Conservation (phyloP, 2,113 vertebrate species). For the Nothoprocta perdicaria region DNA sequence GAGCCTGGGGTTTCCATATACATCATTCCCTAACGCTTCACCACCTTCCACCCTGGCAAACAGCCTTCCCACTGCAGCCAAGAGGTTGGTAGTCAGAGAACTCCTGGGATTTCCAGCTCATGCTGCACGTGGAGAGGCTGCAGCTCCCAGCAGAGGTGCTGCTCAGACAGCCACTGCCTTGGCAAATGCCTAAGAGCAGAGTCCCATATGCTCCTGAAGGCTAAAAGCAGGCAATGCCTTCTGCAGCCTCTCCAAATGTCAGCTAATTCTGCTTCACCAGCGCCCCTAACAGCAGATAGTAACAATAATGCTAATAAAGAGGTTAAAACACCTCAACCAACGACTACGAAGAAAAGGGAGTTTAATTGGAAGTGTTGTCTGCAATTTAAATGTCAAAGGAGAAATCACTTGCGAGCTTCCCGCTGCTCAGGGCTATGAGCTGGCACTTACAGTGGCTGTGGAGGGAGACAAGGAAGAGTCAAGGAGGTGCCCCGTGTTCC, state of each 20-base stretch:
- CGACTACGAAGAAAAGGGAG: not conserved
- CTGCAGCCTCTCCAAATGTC: not conserved
- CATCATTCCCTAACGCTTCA: not conserved
- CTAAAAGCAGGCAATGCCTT: conserved; percentile 3
- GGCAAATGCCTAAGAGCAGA: not conserved
- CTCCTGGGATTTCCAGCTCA: not conserved
- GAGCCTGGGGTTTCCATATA: not conserved
- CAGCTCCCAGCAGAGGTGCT: not conserved
- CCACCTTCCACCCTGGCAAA: not conserved
- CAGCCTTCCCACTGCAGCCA: not conserved
- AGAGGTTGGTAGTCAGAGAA: not conserved
- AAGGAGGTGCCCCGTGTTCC: not conserved
- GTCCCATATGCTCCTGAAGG: not conserved
- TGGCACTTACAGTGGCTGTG: not conserved
- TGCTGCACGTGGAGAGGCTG: not conserved
- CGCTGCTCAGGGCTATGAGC: not conserved
- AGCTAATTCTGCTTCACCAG: not conserved
- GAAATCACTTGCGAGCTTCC: not conserved
- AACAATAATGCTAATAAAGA: not conserved
- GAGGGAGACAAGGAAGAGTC: not conserved
- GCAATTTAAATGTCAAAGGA: conserved; percentile 43
- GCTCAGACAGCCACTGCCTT: not conserved
- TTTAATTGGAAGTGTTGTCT: conserved; percentile 14
- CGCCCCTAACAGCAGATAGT: not conserved
- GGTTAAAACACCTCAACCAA: not conserved